These are phyloP conservation scores for Platyscapa corneri DNA, from an alignment of 1,140 invertebrate genomes.

Conservation along the genomic window DNA sequence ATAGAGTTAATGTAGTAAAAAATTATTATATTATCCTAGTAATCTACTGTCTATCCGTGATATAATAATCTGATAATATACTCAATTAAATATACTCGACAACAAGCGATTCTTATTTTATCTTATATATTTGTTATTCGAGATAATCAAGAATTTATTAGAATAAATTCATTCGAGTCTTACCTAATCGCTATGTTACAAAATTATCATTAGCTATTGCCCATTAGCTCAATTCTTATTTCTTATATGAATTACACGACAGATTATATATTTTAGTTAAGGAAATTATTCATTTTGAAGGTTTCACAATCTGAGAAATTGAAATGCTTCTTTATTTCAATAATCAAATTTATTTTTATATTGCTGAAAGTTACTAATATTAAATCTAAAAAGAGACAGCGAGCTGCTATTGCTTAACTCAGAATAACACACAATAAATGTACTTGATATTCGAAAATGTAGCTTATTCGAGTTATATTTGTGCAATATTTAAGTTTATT, in stretches of 20 bases:
- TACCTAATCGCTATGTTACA: not conserved
- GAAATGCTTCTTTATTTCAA: not conserved
- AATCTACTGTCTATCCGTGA: slow-evolving; percentile 27
- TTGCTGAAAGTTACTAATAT: not conserved
- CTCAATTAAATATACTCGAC: slow-evolving; percentile 34
- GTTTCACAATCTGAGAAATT: too few relatives aligned
- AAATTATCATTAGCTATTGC: slow-evolving; percentile 10
- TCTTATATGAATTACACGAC: not conserved
- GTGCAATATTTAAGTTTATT: slow-evolving; percentile 43
- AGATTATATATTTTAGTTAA: not conserved
- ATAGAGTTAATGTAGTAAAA: not conserved
- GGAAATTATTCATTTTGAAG: not conserved
- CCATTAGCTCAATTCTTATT: too few relatives aligned
- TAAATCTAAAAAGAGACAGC: not conserved
- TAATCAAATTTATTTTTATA: slow-evolving; percentile 10
- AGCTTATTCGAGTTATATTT: slow-evolving; percentile 24
- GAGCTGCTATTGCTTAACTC: slow-evolving; percentile 10
- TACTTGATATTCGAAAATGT: slow-evolving; percentile 19
- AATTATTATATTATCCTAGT: slow-evolving; percentile 18
- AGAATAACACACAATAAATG: slow-evolving; percentile 20
- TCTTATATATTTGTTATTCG: not conserved
- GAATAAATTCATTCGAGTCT: not conserved
- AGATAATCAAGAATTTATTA: slow-evolving; percentile 24
- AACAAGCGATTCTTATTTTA: slow-evolving; percentile 21
- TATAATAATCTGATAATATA: slow-evolving; percentile 45